phyloP scores from a whole-genome alignment of 2,888 invertebrate species.

The Meloe dianella region DNA sequence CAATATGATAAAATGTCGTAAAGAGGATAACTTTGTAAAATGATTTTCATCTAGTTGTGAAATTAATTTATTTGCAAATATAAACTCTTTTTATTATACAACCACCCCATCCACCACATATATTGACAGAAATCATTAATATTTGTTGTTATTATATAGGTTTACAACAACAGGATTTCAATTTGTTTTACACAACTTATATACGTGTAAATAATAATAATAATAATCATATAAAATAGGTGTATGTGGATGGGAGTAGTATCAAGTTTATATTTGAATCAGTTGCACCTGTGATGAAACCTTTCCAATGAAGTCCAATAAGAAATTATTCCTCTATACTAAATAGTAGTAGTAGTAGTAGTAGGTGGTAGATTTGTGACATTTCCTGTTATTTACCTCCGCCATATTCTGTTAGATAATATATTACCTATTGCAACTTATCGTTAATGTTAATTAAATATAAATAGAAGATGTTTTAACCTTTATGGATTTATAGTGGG shows the following conservation, averaged over 20 bases:
- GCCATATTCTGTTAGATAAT: too few relatives aligned
- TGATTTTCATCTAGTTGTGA: too few relatives aligned
- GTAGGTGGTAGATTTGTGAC: not conserved
- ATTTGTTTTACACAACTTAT: not conserved
- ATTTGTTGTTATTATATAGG: not conserved
- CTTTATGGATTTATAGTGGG: too few relatives aligned
- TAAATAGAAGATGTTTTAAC: too few relatives aligned
- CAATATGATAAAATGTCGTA: too few relatives aligned
- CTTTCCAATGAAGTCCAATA: not conserved
- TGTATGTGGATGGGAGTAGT: not conserved
- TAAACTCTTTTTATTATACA: not conserved
- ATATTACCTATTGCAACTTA: too few relatives aligned
- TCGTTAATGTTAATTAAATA: too few relatives aligned
- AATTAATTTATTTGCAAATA: conserved; percentile 20
- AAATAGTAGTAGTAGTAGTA: too few relatives aligned
- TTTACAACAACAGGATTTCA: not conserved
- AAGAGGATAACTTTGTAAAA: too few relatives aligned
- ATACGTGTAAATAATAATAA: not conserved
- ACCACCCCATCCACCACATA: not conserved
- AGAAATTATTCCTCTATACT: too few relatives aligned
- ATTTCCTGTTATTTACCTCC: too few relatives aligned
- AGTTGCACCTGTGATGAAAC: conserved; percentile 3
- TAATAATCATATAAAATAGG: not conserved
- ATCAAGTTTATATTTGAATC: not conserved
- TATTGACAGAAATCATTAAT: not conserved